phyloP scores from a whole-genome alignment of 2,888 invertebrate species.

The Platycnemis pennipes region DNA sequence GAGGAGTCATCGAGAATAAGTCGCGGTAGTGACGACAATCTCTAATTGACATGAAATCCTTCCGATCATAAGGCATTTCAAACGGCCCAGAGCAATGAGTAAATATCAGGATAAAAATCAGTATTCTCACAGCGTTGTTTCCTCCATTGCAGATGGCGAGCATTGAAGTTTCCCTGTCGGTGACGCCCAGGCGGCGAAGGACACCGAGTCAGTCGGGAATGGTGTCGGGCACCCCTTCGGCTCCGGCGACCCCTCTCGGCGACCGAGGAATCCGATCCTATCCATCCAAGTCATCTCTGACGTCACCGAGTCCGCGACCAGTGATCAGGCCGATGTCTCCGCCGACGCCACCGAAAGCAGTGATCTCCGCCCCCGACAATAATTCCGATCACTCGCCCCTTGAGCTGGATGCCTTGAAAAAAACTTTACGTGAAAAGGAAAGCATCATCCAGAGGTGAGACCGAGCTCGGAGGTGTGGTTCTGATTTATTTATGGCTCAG shows the following conservation, averaged over 20 bases:
- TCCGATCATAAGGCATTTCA: no score
- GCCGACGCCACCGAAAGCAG: constrained; percentile 75
- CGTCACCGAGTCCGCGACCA: constrained; percentile 38
- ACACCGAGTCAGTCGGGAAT: constrained; percentile 77
- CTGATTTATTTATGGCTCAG: no score
- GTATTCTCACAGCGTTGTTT: not conserved
- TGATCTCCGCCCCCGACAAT: constrained; percentile 71
- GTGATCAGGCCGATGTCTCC: constrained; percentile 70
- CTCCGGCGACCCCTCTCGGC: constrained; percentile 48
- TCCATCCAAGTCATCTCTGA: constrained; percentile 65
- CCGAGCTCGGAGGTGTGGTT: not conserved
- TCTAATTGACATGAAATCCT: no score
- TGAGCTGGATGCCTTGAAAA: constrained; percentile 86
- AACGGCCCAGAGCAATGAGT: no score
- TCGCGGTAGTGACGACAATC: no score
- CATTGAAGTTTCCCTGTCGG: constrained; percentile 89
- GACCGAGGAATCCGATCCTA: constrained; percentile 55
- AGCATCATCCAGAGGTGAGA: constrained; percentile 88
- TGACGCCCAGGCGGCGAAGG: constrained; percentile 82
- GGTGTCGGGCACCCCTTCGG: constrained; percentile 9
- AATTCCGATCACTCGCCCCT: constrained; percentile 73
- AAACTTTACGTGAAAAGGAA: constrained; percentile 89
- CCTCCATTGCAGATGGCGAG: constrained; percentile 86
- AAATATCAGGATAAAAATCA: no score
- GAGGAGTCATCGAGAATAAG: no score